phyloP scores from a whole-genome alignment of 2,113 vertebrate genomes.

The Solea senegalensis region DNA sequence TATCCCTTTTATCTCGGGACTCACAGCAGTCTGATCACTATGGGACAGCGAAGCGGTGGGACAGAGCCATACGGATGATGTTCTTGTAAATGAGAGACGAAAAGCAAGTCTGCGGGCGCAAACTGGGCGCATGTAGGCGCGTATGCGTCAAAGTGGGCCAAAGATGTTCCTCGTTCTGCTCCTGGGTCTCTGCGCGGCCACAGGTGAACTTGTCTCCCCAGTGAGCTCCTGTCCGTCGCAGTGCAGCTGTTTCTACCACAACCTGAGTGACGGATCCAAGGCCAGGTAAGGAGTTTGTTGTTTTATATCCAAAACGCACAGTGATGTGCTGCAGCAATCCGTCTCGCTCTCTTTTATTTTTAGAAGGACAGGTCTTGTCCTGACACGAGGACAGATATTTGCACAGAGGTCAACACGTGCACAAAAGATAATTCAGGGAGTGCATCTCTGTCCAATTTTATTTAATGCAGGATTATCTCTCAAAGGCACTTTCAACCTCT shows the following conservation, averaged over 20 bases:
- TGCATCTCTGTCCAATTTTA: conserved; percentile 75
- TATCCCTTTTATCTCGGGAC: conserved; percentile 93
- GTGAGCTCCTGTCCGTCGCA: conserved; percentile 87
- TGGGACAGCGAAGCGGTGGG: conserved; percentile 73
- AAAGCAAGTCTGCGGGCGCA: conserved; percentile 53
- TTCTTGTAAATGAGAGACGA: conserved; percentile 68
- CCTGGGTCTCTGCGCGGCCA: conserved; percentile 81
- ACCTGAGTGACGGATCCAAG: conserved; percentile 88
- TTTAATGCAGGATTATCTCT: conserved; percentile 85
- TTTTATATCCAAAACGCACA: not conserved
- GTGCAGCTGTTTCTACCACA: conserved; percentile 94
- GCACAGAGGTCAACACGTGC: conserved; percentile 52
- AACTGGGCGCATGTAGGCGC: conserved; percentile 65
- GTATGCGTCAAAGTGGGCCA: conserved; percentile 76
- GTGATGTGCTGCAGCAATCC: not conserved
- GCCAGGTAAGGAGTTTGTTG: conserved; percentile 84
- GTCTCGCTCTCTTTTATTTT: conserved; percentile 17
- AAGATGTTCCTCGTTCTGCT: conserved; percentile 86
- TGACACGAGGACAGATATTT: conserved; percentile 46
- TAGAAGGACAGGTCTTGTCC: not conserved
- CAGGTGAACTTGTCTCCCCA: conserved; percentile 74
- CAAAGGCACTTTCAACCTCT: conserved; percentile 77
- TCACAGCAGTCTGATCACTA: conserved; percentile 84
- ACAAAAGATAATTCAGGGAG: conserved; percentile 55
- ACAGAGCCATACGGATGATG: conserved; percentile 71